Evolutionary conservation across 2,113 vertebrate species (phyloP).

Genomic region (Maccullochella peelii): DNA sequence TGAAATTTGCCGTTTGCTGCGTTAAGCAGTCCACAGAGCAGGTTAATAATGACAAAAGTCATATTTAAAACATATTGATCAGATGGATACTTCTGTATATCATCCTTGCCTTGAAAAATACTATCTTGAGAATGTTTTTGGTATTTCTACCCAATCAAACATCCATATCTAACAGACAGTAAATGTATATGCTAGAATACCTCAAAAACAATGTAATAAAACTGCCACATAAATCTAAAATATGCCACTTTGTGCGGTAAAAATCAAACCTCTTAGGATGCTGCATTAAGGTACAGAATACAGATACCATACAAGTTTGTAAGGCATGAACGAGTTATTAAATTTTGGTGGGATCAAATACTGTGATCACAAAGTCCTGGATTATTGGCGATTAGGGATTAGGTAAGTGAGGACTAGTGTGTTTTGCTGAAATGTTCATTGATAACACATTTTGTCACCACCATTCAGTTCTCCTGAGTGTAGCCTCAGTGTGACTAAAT

Average conservation of each 20-base stretch:
- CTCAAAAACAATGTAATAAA: constrained; percentile 5
- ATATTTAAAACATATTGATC: not conserved
- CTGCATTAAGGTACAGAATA: constrained; percentile 18
- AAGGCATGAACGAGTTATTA: constrained; percentile 20
- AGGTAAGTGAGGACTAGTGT: not conserved
- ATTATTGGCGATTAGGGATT: not conserved
- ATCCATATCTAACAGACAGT: constrained; percentile 2
- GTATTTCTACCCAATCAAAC: constrained; percentile 2
- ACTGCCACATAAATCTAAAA: constrained; percentile 6
- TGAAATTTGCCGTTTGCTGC: not conserved
- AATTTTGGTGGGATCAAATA: not conserved
- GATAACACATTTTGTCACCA: not conserved
- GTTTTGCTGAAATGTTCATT: constrained; percentile 5
- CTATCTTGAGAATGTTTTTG: constrained; percentile 8
- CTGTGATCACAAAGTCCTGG: not conserved
- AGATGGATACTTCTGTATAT: not conserved
- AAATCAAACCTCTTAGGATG: constrained; percentile 9
- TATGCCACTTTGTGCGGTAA: constrained; percentile 17
- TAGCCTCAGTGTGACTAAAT: constrained; percentile 17
- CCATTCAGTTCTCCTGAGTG: constrained; percentile 13
- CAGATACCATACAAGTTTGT: constrained; percentile 11
- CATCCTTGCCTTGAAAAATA: constrained; percentile 27
- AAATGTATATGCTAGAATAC: constrained; percentile 17
- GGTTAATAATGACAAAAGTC: not conserved
- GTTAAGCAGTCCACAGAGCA: not conserved